Evolutionary conservation across 2,113 vertebrate species (phyloP).

Genomic region (Rhinolophus sinicus): DNA sequence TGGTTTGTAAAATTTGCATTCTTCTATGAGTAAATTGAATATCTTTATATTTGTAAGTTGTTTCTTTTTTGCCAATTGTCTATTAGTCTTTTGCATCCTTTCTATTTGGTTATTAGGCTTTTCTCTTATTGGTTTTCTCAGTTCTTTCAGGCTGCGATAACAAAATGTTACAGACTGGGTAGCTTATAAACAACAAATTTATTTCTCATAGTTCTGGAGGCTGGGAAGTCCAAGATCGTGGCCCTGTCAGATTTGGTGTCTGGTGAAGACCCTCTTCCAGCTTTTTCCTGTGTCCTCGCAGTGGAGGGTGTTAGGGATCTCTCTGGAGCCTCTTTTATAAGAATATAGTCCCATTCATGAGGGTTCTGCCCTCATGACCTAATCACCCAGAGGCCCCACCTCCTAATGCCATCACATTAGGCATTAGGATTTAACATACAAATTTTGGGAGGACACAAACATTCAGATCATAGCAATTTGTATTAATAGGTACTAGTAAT

Average conservation of each 20-base stretch:
- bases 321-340: not conserved
- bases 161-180: not conserved
- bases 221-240: not conserved
- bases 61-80: slow-evolving; percentile 8
- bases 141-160: not conserved
- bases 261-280: not conserved
- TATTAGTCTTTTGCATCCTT: not conserved
- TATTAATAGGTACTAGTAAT: not conserved
- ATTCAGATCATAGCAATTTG: not conserved
- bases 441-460: not conserved
- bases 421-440: not conserved
- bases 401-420: not conserved
- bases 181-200: not conserved
- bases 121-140: not conserved
- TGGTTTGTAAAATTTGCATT: not conserved
- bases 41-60: not conserved
- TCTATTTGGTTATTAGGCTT: not conserved
- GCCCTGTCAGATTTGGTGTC: not conserved
- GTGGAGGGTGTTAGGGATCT: not conserved
- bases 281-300: not conserved
- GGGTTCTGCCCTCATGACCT: not conserved
- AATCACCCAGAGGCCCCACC: not conserved
- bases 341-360: not conserved
- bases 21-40: not conserved
- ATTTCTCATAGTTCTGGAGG: not conserved